These are phyloP conservation scores for Ranitomeya imitator DNA, from an alignment of 2,113 vertebrate genomes.

Conservation along the genomic window DNA sequence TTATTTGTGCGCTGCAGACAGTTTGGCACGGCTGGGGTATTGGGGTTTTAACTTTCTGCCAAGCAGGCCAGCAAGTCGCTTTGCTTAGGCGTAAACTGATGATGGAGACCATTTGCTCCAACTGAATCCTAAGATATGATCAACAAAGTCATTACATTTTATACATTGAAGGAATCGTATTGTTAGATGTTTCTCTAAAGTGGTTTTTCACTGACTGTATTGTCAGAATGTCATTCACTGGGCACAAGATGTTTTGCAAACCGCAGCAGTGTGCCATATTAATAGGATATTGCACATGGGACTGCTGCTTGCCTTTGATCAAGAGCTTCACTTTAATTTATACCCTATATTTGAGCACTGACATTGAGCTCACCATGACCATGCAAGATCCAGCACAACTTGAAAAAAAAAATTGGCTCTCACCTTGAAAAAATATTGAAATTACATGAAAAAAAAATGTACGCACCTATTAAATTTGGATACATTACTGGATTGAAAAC, in stretches of 20 bases:
- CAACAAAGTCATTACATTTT: not conserved
- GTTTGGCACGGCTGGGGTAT: not conserved
- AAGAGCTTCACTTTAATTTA: not conserved
- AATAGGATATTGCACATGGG: not conserved
- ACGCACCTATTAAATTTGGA: not conserved
- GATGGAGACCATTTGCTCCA: conserved; percentile 8
- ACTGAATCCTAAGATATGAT: conserved; percentile 22
- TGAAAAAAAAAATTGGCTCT: not conserved
- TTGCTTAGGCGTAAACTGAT: conserved; percentile 1
- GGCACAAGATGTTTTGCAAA: not conserved
- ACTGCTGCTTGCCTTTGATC: not conserved
- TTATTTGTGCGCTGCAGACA: conserved; percentile 17
- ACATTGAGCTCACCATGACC: not conserved
- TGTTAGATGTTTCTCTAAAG: not conserved
- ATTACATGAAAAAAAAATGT: not conserved
- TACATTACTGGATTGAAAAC: not conserved
- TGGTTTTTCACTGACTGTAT: not conserved
- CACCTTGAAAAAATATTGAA: not conserved
- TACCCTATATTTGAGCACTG: not conserved
- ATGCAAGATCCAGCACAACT: not conserved
- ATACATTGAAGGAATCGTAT: not conserved
- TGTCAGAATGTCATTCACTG: not conserved
- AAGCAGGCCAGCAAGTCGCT: not conserved
- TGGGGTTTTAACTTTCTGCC: conserved; percentile 33
- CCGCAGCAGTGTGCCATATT: not conserved